These are phyloP conservation scores for Propithecus coquereli DNA, from an alignment of 2,113 vertebrate genomes.

Conservation along the genomic window DNA sequence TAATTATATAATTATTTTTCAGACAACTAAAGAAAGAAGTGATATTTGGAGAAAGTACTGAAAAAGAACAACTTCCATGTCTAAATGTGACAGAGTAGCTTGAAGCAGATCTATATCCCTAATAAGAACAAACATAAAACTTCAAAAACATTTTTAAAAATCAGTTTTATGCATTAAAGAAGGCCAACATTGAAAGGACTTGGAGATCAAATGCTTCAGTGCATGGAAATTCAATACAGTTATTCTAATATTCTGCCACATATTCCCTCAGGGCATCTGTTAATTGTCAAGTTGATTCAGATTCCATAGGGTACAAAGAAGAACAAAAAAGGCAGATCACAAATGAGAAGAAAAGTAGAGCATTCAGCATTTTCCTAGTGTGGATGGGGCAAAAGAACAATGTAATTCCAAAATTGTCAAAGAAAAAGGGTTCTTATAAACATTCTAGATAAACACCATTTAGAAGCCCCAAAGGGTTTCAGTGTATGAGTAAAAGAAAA, in stretches of 20 bases:
- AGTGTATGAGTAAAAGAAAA: neutral
- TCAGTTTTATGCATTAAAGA: neutral
- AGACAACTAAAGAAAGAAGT: neutral
- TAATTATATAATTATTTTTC: neutral
- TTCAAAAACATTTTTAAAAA: neutral
- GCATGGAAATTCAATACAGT: neutral
- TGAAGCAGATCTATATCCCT: neutral
- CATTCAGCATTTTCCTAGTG: neutral
- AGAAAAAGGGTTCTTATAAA: neutral
- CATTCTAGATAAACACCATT: neutral
- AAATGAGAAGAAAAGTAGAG: neutral
- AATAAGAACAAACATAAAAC: neutral
- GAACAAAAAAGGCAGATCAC: neutral
- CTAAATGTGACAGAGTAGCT: neutral
- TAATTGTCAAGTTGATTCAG: neutral
- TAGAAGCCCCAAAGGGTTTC: neutral
- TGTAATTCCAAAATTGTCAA: neutral
- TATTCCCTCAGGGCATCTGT: neutral
- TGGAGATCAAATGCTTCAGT: neutral
- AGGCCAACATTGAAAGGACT: neutral
- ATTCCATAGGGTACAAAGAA: neutral
- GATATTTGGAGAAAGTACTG: neutral
- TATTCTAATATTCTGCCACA: neutral
- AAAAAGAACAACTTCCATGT: neutral
- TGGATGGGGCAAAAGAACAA: neutral